Evolutionary conservation across 2,113 vertebrate genomes (phyloP).

Genomic region (Corvus hawaiiensis): DNA sequence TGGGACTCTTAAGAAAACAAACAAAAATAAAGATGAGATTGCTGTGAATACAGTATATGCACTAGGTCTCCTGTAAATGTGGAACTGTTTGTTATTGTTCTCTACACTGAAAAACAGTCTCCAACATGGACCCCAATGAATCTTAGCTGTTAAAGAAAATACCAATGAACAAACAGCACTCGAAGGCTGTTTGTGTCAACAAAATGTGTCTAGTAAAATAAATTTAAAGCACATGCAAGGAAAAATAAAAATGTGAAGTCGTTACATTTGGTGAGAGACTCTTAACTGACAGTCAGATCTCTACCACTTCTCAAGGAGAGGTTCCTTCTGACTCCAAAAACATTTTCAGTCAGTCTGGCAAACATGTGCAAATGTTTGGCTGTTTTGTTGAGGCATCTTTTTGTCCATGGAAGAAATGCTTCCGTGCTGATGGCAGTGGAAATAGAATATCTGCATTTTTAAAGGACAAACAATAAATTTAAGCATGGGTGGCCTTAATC

Average conservation of each 20-base stretch:
- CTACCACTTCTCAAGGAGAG: slow-evolving; percentile 53
- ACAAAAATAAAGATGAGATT: slow-evolving; percentile 21
- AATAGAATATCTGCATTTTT: slow-evolving; percentile 67
- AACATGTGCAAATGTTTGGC: slow-evolving; percentile 60
- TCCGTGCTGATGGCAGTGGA: slow-evolving; percentile 58
- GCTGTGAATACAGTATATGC: slow-evolving; percentile 62
- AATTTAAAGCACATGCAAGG: slow-evolving; percentile 71
- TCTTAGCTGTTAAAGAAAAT: slow-evolving; percentile 60
- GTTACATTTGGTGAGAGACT: slow-evolving; percentile 48
- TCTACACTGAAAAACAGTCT: slow-evolving; percentile 43
- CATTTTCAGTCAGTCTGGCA: slow-evolving; percentile 60
- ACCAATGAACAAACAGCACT: slow-evolving; percentile 52
- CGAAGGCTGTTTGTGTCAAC: slow-evolving; percentile 49
- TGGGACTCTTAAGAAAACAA: slow-evolving; percentile 57
- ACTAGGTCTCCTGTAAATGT: slow-evolving; percentile 62
- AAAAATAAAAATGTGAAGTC: slow-evolving; percentile 41
- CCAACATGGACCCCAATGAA: slow-evolving; percentile 58
- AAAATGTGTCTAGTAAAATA: slow-evolving; percentile 36
- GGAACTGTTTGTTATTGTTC: slow-evolving; percentile 57
- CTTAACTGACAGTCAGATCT: slow-evolving; percentile 53
- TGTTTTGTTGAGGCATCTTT: slow-evolving; percentile 56
- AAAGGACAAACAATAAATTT: slow-evolving; percentile 77
- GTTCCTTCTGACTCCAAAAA: slow-evolving; percentile 51
- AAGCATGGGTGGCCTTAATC: slow-evolving; percentile 81
- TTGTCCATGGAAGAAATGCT: slow-evolving; percentile 61